Evolutionary conservation across 2,888 invertebrate species (phyloP).

Genomic region (Anarsia innoxiella): DNA sequence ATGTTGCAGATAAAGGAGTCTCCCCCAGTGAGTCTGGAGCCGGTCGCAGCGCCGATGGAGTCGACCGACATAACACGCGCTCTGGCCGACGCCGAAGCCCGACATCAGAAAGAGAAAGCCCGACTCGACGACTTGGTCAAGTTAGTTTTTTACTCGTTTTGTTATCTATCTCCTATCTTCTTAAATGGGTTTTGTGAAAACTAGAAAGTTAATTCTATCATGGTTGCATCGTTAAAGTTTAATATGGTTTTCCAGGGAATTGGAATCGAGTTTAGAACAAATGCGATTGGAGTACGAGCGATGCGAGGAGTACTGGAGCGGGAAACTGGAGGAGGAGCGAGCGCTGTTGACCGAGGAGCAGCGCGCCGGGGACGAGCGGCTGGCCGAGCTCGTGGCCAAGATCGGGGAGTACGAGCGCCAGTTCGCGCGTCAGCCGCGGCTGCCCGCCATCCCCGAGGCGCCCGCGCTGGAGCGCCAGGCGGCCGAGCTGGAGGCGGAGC

Average conservation of each 20-base stretch:
- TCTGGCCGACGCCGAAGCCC: neutral
- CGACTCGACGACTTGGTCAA: conserved; percentile 39
- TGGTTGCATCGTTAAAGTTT: no score
- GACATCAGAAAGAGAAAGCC: conserved; percentile 40
- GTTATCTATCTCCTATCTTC: no score
- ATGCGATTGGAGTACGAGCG: conserved; percentile 86
- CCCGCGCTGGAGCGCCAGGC: conserved; percentile 6
- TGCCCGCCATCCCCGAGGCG: conserved; percentile 1
- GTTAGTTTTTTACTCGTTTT: no score
- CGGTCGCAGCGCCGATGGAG: neutral
- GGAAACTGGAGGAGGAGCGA: conserved; percentile 86
- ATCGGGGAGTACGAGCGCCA: conserved; percentile 70
- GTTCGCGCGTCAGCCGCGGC: conserved; percentile 40
- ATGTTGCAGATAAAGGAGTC: no score
- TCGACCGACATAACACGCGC: neutral
- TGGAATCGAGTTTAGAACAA: conserved; percentile 84
- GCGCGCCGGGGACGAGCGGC: conserved; percentile 83
- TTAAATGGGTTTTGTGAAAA: no score
- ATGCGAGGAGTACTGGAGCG: conserved; percentile 91
- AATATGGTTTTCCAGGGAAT: conserved; percentile 74
- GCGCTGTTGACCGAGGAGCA: conserved; percentile 84
- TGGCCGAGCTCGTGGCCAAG: conserved; percentile 65
- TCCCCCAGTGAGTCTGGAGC: conserved; percentile 2
- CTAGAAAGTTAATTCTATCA: no score
- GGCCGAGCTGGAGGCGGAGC: conserved; percentile 17